These are phyloP conservation scores for Columba livia DNA, from an alignment of 2,113 vertebrate species.

Conservation along the genomic window DNA sequence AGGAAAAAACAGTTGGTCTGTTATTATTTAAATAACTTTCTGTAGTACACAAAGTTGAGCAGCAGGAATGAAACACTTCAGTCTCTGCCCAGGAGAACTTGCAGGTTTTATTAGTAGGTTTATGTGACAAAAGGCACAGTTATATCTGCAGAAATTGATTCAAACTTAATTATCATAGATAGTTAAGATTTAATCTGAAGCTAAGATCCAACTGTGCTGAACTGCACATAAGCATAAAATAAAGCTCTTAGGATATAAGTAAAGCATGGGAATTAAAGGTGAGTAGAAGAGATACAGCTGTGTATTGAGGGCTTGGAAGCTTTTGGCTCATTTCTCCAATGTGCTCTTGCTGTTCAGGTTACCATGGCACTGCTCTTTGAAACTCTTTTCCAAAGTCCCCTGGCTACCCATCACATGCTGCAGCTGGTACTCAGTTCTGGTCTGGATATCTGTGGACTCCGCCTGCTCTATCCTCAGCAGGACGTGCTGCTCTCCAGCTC, in stretches of 20 bases:
- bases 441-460: constrained; percentile 74
- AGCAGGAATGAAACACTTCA: neutral
- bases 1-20: neutral
- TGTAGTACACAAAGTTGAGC: neutral
- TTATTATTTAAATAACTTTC: neutral
- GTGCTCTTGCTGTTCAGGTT: constrained; percentile 62
- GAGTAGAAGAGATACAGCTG: neutral
- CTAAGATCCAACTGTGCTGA: neutral
- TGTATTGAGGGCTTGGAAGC: neutral
- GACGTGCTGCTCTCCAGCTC: constrained; percentile 46
- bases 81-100: neutral
- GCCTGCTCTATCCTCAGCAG: constrained; percentile 68
- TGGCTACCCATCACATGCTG: constrained; percentile 69
- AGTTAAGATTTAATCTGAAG: neutral
- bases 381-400: constrained; percentile 56
- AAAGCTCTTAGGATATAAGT: neutral
- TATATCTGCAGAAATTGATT: neutral
- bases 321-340: neutral
- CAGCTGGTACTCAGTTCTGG: constrained; percentile 65
- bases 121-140: neutral
- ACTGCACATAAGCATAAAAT: neutral
- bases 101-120: neutral
- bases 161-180: neutral
- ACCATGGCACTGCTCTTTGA: constrained; percentile 66
- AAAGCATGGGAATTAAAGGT: neutral